These are phyloP conservation scores for Epinotia demarniana DNA, from an alignment of 2,888 invertebrate genomes.

Conservation along the genomic window DNA sequence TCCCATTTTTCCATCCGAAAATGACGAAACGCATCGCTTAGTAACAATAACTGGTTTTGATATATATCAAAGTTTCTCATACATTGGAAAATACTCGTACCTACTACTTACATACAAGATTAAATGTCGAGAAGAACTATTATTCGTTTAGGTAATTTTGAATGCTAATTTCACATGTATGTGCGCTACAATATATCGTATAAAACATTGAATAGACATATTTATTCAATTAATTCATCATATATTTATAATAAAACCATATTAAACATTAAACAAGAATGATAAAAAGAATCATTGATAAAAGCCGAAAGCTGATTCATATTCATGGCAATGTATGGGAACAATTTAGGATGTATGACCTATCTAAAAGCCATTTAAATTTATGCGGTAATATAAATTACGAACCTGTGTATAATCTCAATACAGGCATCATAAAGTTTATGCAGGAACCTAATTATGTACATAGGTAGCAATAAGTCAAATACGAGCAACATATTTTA, in stretches of 20 bases:
- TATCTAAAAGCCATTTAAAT: neutral
- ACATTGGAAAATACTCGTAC: neutral
- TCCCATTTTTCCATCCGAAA: neutral
- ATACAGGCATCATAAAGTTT: neutral
- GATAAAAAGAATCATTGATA: no score
- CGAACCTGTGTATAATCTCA: neutral
- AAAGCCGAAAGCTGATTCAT: neutral
- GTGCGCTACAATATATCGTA: neutral
- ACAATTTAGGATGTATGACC: neutral
- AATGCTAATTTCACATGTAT: neutral
- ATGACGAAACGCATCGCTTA: neutral
- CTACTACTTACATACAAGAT: neutral
- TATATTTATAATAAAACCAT: no score
- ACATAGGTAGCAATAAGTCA: neutral
- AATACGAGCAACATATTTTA: slow-evolving; percentile 3
- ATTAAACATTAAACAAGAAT: no score
- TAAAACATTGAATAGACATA: neutral
- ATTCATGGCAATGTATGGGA: neutral
- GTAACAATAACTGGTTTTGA: neutral
- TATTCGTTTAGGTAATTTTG: neutral
- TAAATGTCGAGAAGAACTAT: neutral
- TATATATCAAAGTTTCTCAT: neutral
- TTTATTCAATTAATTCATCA: no score
- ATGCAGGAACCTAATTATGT: neutral
- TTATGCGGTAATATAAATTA: neutral